Evolutionary conservation across 2,888 invertebrate genomes (phyloP).

Genomic region (Chloroclysta siterata): DNA sequence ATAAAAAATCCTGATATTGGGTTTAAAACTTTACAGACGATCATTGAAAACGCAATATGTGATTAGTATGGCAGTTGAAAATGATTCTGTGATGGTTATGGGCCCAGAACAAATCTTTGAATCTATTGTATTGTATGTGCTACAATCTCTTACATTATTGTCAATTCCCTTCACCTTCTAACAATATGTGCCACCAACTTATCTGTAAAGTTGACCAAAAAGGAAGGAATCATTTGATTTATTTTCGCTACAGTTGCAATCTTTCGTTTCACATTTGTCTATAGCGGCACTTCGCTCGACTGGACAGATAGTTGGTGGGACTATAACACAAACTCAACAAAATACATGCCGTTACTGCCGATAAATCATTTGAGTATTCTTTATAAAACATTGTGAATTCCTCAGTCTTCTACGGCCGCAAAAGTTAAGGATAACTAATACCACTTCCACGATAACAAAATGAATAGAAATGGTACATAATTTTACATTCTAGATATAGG

Average conservation of each 20-base stretch:
- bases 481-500: conserved; percentile 67
- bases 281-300: not conserved
- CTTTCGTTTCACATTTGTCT: not conserved
- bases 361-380: conserved; percentile 76
- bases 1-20: too few species aligned
- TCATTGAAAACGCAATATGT: not conserved
- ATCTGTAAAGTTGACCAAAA: not conserved
- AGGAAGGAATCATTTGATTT: not conserved
- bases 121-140: not conserved
- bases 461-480: conserved; percentile 70
- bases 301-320: not conserved
- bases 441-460: conserved; percentile 46
- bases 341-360: conserved; percentile 61
- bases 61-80: not conserved
- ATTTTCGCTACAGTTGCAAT: not conserved
- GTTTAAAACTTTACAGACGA: too few species aligned
- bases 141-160: conserved; percentile 1
- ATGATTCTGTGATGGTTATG: not conserved
- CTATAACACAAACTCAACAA: conserved; percentile 58
- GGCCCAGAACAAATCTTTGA: not conserved
- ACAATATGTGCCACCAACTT: conserved; percentile 31
- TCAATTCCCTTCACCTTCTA: conserved; percentile 26
- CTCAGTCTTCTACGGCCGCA: conserved; percentile 81
- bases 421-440: conserved; percentile 63
- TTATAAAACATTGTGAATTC: conserved; percentile 68